These are phyloP conservation scores for Torymus texanus DNA, from an alignment of 2,888 invertebrate species.

Conservation along the genomic window DNA sequence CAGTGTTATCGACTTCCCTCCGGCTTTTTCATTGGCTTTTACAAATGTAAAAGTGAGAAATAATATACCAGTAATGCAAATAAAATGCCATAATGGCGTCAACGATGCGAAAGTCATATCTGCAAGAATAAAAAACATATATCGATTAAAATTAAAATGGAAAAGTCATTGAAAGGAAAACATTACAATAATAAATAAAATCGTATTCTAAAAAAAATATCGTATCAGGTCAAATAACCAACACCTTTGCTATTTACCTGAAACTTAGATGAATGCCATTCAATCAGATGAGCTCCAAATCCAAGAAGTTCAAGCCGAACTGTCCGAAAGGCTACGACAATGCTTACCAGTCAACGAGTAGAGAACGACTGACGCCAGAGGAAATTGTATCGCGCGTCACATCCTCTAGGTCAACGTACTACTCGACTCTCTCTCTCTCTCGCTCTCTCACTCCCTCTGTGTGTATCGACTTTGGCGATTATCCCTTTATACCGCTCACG, in stretches of 20 bases:
- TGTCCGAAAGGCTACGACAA: not conserved
- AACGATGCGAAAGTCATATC: conserved; percentile 6
- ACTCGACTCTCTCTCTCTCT: not conserved
- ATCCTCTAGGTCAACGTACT: conserved; percentile 37
- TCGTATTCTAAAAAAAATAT: too few species aligned
- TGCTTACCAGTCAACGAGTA: conserved; percentile 5
- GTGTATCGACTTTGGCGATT: conserved; percentile 22
- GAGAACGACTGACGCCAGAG: conserved; percentile 44
- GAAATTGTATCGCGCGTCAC: conserved; percentile 41
- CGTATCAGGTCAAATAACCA: too few species aligned
- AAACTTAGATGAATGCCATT: not conserved
- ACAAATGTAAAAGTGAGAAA: not conserved
- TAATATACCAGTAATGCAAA: not conserved
- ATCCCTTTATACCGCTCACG: conserved; percentile 38
- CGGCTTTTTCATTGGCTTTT: conserved; percentile 11
- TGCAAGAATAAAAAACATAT: not conserved
- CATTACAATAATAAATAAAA: too few species aligned
- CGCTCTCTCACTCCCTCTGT: too few species aligned
- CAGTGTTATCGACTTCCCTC: not conserved
- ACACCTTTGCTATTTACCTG: not conserved
- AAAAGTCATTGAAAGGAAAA: too few species aligned
- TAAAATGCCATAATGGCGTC: not conserved
- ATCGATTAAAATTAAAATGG: too few species aligned
- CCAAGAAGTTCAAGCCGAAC: not conserved
- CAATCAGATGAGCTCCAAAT: conserved; percentile 1